These are phyloP conservation scores for Julus scanicus DNA, from an alignment of 2,888 invertebrate species.

Conservation along the genomic window DNA sequence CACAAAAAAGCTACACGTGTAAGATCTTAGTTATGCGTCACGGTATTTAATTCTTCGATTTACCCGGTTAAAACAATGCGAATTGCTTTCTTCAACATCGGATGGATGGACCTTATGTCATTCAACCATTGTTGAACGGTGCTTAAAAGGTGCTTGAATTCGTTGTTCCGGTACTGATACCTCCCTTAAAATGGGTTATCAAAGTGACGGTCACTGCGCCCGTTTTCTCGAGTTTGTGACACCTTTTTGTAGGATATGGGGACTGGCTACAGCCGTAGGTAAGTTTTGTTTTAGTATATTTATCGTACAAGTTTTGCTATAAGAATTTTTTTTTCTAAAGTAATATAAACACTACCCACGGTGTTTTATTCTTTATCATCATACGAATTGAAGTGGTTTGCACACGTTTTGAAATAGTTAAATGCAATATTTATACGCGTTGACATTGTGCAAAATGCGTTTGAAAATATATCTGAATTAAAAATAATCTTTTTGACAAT, in stretches of 20 bases:
- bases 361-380: too few relatives aligned
- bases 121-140: neutral
- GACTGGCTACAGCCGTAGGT: conserved; percentile 55
- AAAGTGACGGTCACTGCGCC: conserved; percentile 43
- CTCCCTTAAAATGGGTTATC: conserved; percentile 44
- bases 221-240: conserved; percentile 51
- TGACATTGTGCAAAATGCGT: too few relatives aligned
- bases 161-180: neutral
- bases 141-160: conserved; percentile 31
- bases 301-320: neutral
- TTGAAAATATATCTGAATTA: too few relatives aligned
- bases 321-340: too few relatives aligned
- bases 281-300: neutral
- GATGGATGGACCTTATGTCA: neutral
- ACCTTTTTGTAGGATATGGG: conserved; percentile 54
- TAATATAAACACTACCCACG: too few relatives aligned
- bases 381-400: too few relatives aligned
- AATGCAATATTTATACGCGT: too few relatives aligned
- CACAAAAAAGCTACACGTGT: conserved; percentile 5
- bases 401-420: too few relatives aligned
- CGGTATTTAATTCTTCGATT: neutral
- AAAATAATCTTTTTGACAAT: too few relatives aligned
- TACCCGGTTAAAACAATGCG: neutral
- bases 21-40: neutral
- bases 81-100: neutral